Evolutionary conservation across 2,888 invertebrate genomes (phyloP).

Genomic region (Phaedon cochleariae): DNA sequence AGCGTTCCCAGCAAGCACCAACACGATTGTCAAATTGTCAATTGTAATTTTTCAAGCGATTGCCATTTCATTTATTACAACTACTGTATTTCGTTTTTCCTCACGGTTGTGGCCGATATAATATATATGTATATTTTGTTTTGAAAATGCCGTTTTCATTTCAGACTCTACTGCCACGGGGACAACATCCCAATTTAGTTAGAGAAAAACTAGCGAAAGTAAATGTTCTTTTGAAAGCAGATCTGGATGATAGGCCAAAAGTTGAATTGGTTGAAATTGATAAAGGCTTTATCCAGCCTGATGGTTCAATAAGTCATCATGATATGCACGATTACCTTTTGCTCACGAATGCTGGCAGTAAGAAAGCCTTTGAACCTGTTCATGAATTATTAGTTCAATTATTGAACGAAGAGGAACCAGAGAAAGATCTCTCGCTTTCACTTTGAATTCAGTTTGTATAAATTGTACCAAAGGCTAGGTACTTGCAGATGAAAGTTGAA

Average conservation of each 20-base stretch:
- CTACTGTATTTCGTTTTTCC: no score
- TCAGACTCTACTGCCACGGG: slow-evolving; percentile 88
- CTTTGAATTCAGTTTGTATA: slow-evolving; percentile 63
- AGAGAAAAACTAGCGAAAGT: slow-evolving; percentile 80
- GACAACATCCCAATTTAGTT: slow-evolving; percentile 83
- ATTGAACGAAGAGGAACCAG: slow-evolving; percentile 77
- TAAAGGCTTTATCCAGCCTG: slow-evolving; percentile 79
- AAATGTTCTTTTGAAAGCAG: slow-evolving; percentile 76
- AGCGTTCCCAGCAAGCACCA: no score
- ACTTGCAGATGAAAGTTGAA: not conserved
- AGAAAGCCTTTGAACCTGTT: slow-evolving; percentile 86
- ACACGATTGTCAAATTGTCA: no score
- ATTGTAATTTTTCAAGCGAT: no score
- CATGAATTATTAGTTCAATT: slow-evolving; percentile 82
- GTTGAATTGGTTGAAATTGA: slow-evolving; percentile 83
- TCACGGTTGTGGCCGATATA: no score
- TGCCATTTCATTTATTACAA: no score
- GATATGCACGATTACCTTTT: slow-evolving; percentile 94
- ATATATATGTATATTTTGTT: no score
- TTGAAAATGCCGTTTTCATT: no score
- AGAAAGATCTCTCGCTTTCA: slow-evolving; percentile 77
- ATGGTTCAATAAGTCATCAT: slow-evolving; percentile 82
- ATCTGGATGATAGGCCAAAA: slow-evolving; percentile 69
- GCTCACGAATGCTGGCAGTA: slow-evolving; percentile 85
- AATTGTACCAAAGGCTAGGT: slow-evolving; percentile 31